Evolutionary conservation across 2,888 invertebrate genomes (phyloP).

Genomic region (Alsophila aescularia): DNA sequence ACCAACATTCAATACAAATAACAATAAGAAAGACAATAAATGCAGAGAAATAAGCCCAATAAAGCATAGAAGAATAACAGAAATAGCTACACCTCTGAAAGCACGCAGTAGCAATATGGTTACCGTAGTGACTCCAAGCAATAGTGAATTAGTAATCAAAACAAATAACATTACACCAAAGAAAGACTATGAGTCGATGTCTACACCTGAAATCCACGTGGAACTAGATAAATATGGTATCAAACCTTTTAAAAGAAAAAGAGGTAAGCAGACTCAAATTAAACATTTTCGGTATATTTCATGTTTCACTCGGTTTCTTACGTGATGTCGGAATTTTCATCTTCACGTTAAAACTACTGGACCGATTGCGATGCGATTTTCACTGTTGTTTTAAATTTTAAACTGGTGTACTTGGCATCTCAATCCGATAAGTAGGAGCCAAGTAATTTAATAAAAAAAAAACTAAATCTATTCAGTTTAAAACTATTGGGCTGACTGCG

Average conservation of each 20-base stretch:
- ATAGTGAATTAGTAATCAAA: slow-evolving; percentile 79
- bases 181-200: slow-evolving; percentile 83
- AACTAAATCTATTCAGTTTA: too few species aligned
- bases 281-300: too few species aligned
- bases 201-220: slow-evolving; percentile 81
- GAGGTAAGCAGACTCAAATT: slow-evolving; percentile 63
- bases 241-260: slow-evolving; percentile 86
- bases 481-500: too few species aligned
- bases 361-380: too few species aligned
- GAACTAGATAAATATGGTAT: slow-evolving; percentile 87
- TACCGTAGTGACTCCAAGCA: slow-evolving; percentile 62
- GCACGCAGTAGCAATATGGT: slow-evolving; percentile 30
- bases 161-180: slow-evolving; percentile 84
- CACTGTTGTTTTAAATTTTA: too few species aligned
- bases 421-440: too few species aligned
- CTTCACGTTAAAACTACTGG: too few species aligned
- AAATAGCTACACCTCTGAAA: slow-evolving; percentile 41
- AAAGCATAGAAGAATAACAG: slow-evolving; percentile 43
- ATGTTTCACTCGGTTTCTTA: too few species aligned
- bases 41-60: slow-evolving; percentile 44
- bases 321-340: too few species aligned
- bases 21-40: not conserved
- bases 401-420: too few species aligned
- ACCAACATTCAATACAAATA: not conserved
- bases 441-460: too few species aligned